These are phyloP conservation scores for Rhizomys pruinosus DNA, from an alignment of 2,113 vertebrate species.

Conservation along the genomic window DNA sequence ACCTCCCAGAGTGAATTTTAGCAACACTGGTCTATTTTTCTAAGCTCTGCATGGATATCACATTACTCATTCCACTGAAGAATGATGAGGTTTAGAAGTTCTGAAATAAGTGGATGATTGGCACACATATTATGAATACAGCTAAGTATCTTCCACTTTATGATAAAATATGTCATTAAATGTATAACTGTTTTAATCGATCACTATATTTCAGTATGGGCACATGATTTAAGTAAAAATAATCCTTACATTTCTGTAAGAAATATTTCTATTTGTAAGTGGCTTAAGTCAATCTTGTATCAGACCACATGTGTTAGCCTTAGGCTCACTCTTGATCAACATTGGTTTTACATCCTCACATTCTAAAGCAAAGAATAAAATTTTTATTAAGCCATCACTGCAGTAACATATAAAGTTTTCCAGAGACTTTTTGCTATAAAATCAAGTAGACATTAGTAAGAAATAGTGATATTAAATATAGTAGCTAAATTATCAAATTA, in stretches of 20 bases:
- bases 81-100: neutral
- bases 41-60: neutral
- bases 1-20: too few relatives aligned
- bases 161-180: neutral
- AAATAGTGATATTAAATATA: neutral
- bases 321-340: accelerated
- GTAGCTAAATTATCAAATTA: conserved; percentile 2
- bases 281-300: neutral
- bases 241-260: neutral
- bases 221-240: neutral
- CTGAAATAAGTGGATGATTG: neutral
- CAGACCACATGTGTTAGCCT: neutral
- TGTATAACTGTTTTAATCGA: neutral
- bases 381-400: neutral
- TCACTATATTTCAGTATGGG: neutral
- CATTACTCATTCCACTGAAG: neutral
- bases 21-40: neutral
- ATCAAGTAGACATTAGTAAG: neutral
- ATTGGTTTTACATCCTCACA: neutral
- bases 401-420: neutral
- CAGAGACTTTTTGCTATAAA: neutral
- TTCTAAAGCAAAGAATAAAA: neutral
- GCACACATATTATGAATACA: neutral
- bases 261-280: neutral
- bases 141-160: neutral